Evolutionary conservation across 2,113 vertebrate species (phyloP).

Genomic region (Phasianus colchicus): DNA sequence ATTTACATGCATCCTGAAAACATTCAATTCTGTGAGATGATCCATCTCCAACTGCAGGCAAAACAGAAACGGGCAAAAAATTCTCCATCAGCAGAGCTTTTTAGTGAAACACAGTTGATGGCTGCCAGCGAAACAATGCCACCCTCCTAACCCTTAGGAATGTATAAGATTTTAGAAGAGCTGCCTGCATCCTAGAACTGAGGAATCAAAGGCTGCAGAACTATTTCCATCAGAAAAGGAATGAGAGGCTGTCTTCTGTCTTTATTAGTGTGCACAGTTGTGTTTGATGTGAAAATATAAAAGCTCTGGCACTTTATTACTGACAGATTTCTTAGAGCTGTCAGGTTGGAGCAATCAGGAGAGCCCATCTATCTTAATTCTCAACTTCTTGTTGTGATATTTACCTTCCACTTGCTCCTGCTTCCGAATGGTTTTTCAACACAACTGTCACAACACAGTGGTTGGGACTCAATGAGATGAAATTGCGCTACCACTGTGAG

Average conservation of each 20-base stretch:
- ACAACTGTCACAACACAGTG: background rate
- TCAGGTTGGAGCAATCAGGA: background rate
- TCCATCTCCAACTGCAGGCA: constrained; percentile 7
- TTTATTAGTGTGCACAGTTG: background rate
- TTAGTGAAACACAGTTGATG: background rate
- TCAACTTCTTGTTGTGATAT: background rate
- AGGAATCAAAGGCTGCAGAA: background rate
- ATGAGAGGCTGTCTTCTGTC: background rate
- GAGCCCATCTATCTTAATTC: background rate
- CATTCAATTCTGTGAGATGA: constrained; percentile 1
- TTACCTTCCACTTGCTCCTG: background rate
- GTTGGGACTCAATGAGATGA: fast-evolving
- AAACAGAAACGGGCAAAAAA: background rate
- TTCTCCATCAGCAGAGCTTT: background rate
- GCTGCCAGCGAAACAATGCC: constrained; percentile 1
- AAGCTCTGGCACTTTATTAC: background rate
- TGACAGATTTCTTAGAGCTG: background rate
- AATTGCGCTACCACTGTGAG: background rate
- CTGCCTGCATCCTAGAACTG: background rate
- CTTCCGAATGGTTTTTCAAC: background rate
- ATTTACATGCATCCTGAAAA: constrained; percentile 41
- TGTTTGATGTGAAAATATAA: background rate
- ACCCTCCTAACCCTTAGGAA: background rate
- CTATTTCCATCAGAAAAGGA: background rate
- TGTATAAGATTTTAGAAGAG: background rate